A percentile compares a stretch with the other conserved stretches of the same genome.
phyloP scores from a whole-genome alignment of 2,888 invertebrate species.

The Rhogogaster chlorosoma region DNA sequence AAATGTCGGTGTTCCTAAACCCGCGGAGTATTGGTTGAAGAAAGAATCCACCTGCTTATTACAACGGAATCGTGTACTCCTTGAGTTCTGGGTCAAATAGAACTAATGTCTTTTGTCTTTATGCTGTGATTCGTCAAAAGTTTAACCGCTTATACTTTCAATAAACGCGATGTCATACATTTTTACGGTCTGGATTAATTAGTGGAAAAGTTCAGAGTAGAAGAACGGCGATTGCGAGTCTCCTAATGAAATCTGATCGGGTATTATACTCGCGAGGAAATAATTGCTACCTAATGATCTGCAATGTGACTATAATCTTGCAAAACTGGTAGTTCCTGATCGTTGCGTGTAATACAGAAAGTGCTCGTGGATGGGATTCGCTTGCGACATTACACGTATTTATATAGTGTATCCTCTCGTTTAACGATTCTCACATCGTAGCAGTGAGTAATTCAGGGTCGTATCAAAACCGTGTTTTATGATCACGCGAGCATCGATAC shows the following conservation, averaged over 20 bases:
- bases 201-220: neutral
- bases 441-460: constrained; percentile 13
- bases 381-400: neutral
- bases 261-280: neutral
- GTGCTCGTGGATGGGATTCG: neutral
- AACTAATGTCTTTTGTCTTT: too few relatives aligned
- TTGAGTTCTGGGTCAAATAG: neutral
- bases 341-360: neutral
- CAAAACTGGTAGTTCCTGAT: neutral
- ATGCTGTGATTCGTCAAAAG: too few relatives aligned
- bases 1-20: neutral
- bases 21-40: neutral
- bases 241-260: neutral
- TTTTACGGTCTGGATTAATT: neutral
- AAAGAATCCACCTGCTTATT: neutral
- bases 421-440: neutral
- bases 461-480: constrained; percentile 15
- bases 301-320: neutral
- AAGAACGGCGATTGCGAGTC: neutral
- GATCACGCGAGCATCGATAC: neutral
- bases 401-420: neutral
- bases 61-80: neutral
- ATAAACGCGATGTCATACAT: neutral
- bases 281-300: neutral
- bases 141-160: neutral